Evolutionary conservation across 2,113 vertebrate genomes (phyloP), one percentile per base, ranked within the genome.

Genomic region (Vimba vimba): DNA sequence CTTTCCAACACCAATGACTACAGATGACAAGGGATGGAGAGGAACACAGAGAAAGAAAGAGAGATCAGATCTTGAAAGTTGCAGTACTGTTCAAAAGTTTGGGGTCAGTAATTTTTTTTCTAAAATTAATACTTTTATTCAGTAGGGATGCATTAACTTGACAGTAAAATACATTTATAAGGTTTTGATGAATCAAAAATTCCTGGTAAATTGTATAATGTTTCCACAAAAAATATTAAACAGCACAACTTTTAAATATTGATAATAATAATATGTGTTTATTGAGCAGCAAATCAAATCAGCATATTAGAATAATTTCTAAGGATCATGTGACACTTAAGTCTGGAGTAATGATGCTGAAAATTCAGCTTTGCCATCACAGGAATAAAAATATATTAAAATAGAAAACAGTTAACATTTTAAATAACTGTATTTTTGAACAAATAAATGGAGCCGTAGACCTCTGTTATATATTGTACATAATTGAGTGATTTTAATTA

Each of bases 1-100:
- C 88, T 96, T 96, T 83, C 96, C 96, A 0, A 96, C 92, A 15
- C 95, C 95, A 10, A 96, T 94, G 87, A 97, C 97, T 99, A 83
- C 0, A 10, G 2, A 47, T 13, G 17, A 19, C 25, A 19, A 36
- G n/a, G 64, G 50, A 80, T 45, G 27, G 2, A 73, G 59, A 77
- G 15, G 47, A 77, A 77, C 25, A 30, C 33, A 23, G 33, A 69
- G 30, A 21, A 59, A 17, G 62, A 33, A 4, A 66, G 25, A 27
- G 21, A 55, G 19, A 68, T 25, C 55, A 30, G 59, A 69, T 43
- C 33, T 6, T 36, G 21, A 36, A n/a, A 55, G 68, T 59, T 33
- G n/a, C 12, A 13, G 36, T 45, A 73, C 59, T 8, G 10, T 45
- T 74, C 12, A 13, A 25, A 47, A 25, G 71, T 25, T n/a, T 74